A percentile compares a stretch with the other conserved stretches of the same genome.
Conservation (phyloP, 2,797 vertebrate genomes). For the Numenius phaeopus region DNA sequence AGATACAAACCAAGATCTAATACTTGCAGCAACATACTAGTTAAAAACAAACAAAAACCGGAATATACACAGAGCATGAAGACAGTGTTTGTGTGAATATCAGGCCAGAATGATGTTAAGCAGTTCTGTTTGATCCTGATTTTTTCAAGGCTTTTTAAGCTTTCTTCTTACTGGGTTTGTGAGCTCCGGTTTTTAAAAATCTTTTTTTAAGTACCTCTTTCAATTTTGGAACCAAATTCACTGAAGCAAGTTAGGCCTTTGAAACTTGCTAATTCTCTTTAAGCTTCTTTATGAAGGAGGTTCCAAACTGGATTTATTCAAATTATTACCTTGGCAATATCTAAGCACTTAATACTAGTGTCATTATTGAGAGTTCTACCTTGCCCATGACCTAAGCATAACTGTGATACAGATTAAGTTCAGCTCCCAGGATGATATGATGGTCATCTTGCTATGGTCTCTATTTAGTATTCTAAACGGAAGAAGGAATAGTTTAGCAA, state of each 20-base stretch:
- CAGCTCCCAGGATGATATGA: neutral
- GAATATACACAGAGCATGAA: neutral
- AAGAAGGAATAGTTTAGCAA: neutral
- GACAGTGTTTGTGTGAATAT: neutral
- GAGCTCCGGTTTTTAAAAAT: neutral
- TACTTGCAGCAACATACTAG: neutral
- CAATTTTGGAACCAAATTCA: neutral
- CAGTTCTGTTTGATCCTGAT: neutral
- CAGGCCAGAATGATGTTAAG: fast-evolving
- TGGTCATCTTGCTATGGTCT: neutral
- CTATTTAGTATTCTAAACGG: neutral
- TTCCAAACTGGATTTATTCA: neutral
- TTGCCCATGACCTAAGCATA: neutral
- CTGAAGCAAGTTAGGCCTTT: neutral
- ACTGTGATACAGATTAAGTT: neutral
- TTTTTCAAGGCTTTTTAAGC: neutral
- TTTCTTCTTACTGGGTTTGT: neutral
- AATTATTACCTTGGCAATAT: neutral
- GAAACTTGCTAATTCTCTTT: neutral
- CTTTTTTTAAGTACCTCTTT: neutral
- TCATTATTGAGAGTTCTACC: neutral
- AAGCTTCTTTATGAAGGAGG: neutral
- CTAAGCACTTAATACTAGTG: neutral
- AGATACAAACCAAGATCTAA: neutral
- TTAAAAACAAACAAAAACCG: neutral